Percentiles rank a stretch among this genome's conserved stretches.
Evolutionary conservation across 2,888 invertebrate species (phyloP).

Genomic region (Caenorhabditis uteleia): DNA sequence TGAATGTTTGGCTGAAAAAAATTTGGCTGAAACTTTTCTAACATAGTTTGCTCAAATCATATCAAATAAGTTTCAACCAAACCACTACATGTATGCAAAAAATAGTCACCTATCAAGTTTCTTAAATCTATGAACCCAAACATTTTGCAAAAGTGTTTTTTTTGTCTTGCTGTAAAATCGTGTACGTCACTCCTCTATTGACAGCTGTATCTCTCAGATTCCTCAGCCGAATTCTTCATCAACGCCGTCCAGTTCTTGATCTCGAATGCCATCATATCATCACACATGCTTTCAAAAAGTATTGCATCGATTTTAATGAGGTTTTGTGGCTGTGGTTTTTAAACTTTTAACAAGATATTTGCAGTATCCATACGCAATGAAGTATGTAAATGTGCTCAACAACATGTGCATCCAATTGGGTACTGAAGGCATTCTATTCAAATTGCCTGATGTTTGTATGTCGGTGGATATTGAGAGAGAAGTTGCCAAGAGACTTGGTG

Average conservation of each 20-base stretch:
- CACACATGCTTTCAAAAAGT: conserved; percentile 63
- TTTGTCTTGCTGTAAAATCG: conserved; percentile 3
- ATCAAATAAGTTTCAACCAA: too few species aligned
- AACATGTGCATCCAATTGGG: conserved; percentile 69
- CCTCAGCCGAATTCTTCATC: conserved; percentile 41
- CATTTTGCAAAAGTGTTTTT: too few species aligned
- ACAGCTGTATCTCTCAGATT: conserved; percentile 11
- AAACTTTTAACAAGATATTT: background rate
- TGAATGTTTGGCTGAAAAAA: too few species aligned
- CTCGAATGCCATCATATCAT: conserved; percentile 70
- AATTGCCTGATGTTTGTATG: conserved; percentile 46
- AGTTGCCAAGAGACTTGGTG: conserved; percentile 5
- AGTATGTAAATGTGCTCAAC: conserved; percentile 70
- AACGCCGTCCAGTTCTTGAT: conserved; percentile 51
- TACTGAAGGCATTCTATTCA: conserved; percentile 35
- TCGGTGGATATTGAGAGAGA: conserved; percentile 33
- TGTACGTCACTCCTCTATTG: background rate
- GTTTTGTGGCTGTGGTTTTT: conserved; percentile 47
- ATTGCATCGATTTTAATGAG: conserved; percentile 70
- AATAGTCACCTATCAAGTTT: too few species aligned
- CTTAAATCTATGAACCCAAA: too few species aligned
- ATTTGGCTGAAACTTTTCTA: too few species aligned
- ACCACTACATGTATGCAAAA: too few species aligned
- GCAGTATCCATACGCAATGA: conserved; percentile 71
- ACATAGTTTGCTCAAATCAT: too few species aligned